A percentile compares a stretch with the other conserved stretches of the same genome.
Conservation (phyloP, 2,888 invertebrate species). For the Philereme vetulata region DNA sequence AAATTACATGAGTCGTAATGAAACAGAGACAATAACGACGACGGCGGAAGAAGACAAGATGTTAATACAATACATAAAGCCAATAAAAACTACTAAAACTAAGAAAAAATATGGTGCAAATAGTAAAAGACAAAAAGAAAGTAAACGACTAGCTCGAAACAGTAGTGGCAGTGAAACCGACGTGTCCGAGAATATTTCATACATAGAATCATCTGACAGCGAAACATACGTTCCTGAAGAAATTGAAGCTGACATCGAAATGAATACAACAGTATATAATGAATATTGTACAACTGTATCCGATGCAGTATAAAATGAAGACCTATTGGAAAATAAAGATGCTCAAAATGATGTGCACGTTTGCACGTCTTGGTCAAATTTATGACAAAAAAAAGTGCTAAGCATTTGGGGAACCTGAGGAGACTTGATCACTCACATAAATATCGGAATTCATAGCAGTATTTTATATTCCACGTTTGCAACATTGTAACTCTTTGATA, state of each 20-base stretch:
- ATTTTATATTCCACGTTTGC: no score
- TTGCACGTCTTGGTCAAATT: no score
- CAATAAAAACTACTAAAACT: no score
- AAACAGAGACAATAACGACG: no score
- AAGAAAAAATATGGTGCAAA: constrained; percentile 2
- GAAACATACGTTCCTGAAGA: constrained; percentile 8
- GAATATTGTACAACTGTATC: neutral
- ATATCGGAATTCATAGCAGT: no score
- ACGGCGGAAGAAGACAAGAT: no score
- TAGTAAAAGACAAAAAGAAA: neutral
- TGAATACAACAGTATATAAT: constrained; percentile 7
- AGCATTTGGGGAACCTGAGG: no score
- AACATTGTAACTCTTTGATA: no score
- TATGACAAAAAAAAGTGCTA: no score
- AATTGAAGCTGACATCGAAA: constrained; percentile 6
- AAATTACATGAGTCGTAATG: no score
- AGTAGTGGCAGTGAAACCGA: constrained; percentile 14
- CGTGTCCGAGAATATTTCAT: constrained; percentile 6
- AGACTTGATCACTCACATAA: no score
- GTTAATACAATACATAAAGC: no score
- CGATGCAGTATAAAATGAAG: constrained; percentile 6
- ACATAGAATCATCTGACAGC: constrained; percentile 5
- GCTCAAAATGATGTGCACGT: constrained; percentile 9
- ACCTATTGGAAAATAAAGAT: constrained; percentile 5
- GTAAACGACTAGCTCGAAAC: neutral